These are phyloP conservation scores for Equus quagga DNA, from an alignment of 2,113 vertebrate genomes.

Conservation along the genomic window DNA sequence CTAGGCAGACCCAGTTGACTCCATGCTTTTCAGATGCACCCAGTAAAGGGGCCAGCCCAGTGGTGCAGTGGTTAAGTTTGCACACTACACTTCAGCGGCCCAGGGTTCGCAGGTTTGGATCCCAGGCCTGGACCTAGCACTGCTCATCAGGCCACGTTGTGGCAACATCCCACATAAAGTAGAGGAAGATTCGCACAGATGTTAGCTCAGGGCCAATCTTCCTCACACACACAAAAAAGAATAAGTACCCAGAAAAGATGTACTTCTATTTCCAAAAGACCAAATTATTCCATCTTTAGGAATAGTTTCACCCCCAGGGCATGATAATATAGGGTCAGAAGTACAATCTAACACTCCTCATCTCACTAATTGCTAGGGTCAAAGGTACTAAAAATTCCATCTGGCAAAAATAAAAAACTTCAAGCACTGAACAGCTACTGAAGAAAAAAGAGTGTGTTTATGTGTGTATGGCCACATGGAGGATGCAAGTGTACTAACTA, in stretches of 20 bases:
- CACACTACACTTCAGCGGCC: too few relatives aligned
- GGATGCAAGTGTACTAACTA: background rate
- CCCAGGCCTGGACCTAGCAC: too few relatives aligned
- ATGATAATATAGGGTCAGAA: background rate
- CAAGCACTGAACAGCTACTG: background rate
- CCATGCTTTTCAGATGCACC: constrained; percentile 7
- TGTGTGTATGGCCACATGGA: background rate
- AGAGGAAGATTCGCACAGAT: too few relatives aligned
- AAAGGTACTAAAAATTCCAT: background rate
- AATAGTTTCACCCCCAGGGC: background rate
- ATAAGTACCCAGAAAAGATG: background rate
- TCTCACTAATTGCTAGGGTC: background rate
- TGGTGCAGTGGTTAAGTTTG: too few relatives aligned
- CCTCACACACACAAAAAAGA: too few relatives aligned
- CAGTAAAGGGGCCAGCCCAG: background rate
- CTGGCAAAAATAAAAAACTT: background rate
- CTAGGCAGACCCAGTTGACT: background rate
- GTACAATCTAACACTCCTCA: background rate
- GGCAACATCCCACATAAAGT: too few relatives aligned
- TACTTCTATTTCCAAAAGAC: background rate
- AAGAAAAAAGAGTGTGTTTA: background rate
- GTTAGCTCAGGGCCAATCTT: too few relatives aligned
- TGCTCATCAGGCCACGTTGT: too few relatives aligned
- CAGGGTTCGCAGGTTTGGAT: too few relatives aligned
- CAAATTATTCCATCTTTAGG: constrained; percentile 27